Evolutionary conservation across 2,113 vertebrate species (phyloP), one percentile per base, ranked within the genome.

Genomic region (Podarcis raffonei): DNA sequence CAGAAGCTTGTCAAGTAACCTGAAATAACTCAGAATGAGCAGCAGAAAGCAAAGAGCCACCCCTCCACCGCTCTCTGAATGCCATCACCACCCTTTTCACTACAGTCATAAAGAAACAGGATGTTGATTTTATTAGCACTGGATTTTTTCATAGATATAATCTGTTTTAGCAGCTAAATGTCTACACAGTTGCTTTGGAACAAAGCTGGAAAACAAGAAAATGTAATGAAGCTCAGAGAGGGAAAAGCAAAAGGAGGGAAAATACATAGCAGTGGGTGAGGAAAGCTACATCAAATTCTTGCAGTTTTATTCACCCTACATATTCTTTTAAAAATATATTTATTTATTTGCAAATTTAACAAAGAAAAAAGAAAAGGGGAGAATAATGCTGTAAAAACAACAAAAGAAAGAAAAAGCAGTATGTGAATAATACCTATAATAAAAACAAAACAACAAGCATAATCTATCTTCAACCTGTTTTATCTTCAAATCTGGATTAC

Each of bases 71-170:
- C 59, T 81, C 2, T 81, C 48, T 32, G 4, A n/a, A 77, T n/a
- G n/a, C 39, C 77, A 8, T 83, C 72, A 71, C 83, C n/a, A 84
- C 27, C 5, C 68, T 32, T 68, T 27, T 62, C 72, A 65, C 15
- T 62, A 69, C 85, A 83, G 30, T 81, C 12, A 86, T 68, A 89
- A 88, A 59, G 84, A 83, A 90, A 71, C 9, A 87, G 48, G 27
- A 83, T 71, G 76, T 22, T 22, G 32, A 83, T 87, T 87, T 89
- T 90, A 81, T 78, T 27, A 20, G 22, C 8, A 32, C 1, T 48
- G 42, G 11, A 32, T 15, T 72, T 20, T 15, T 30, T 16, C 3
- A n/a, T 72, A 72, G n/a, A 18, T 13, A n/a, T 1, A 18, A 25
- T 25, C 23, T 20, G 1, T 66, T 87, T 87, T 77, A 81, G 74